Evolutionary conservation across 2,888 invertebrate species (phyloP).

Genomic region (Lysandra bellargus): DNA sequence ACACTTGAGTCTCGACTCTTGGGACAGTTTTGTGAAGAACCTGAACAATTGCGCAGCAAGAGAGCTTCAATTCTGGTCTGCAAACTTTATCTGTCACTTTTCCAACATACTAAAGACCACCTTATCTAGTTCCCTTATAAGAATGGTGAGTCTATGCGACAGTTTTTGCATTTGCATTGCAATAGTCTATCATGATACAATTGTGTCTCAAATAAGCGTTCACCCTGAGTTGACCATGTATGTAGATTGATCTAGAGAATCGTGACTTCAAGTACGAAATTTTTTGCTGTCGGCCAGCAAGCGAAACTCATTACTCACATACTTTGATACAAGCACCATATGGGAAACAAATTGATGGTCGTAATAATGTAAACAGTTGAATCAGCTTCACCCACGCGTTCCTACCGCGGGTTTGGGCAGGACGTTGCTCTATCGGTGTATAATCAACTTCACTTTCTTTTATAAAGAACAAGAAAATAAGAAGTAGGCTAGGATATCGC

Average conservation of each 20-base stretch:
- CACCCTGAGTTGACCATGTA: background rate
- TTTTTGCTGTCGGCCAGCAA: constrained; percentile 40
- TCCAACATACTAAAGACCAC: background rate
- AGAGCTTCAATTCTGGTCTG: background rate
- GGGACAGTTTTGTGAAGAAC: background rate
- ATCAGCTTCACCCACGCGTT: constrained; percentile 51
- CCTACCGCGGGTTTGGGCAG: constrained; percentile 32
- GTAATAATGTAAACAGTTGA: constrained; percentile 65
- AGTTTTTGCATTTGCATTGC: background rate
- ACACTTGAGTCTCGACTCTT: background rate
- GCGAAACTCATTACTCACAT: constrained; percentile 44
- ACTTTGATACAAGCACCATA: constrained; percentile 52
- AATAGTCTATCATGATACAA: background rate
- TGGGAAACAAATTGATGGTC: constrained; percentile 54
- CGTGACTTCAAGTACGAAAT: constrained; percentile 36
- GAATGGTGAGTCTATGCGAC: background rate
- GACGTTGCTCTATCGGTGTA: constrained; percentile 29
- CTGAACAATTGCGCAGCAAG: background rate
- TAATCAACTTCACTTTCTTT: constrained; percentile 1
- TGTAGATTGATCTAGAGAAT: constrained; percentile 28
- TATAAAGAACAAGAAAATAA: background rate
- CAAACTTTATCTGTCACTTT: background rate
- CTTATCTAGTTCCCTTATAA: background rate
- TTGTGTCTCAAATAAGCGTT: background rate
- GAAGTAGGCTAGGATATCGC: too few relatives aligned